phyloP scores from a whole-genome alignment of 2,797 vertebrate genomes.

The Ctenosaura bakeri region DNA sequence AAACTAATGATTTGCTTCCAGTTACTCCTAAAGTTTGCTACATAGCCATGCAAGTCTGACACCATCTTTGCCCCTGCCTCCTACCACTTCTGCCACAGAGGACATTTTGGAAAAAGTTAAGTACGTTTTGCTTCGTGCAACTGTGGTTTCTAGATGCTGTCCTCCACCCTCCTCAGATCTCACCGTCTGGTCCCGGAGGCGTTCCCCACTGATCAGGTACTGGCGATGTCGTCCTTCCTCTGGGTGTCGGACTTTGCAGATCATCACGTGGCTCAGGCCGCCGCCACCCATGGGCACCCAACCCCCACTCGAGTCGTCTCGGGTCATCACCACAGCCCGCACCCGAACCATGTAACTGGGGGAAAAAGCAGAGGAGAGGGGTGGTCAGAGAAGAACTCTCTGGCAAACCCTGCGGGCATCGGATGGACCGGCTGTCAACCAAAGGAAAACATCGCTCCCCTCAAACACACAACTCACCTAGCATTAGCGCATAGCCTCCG shows the following conservation, averaged over 20 bases:
- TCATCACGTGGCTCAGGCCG: constrained; percentile 91
- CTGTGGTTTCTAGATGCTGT: too few relatives aligned
- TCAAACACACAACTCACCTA: too few relatives aligned
- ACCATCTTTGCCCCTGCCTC: not conserved
- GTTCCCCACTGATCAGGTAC: constrained; percentile 90
- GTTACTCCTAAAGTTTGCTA: too few relatives aligned
- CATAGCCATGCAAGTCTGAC: too few relatives aligned
- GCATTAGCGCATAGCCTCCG: too few relatives aligned
- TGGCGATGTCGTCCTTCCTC: constrained; percentile 85
- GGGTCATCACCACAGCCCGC: constrained; percentile 95
- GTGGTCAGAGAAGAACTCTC: constrained; percentile 34
- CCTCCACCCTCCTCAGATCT: constrained; percentile 69
- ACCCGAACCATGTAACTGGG: constrained; percentile 90
- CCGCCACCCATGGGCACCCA: constrained; percentile 94
- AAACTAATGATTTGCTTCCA: too few relatives aligned
- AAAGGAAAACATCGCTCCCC: too few relatives aligned
- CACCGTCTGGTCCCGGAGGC: constrained; percentile 93
- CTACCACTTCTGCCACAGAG: not conserved
- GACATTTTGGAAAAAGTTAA: not conserved
- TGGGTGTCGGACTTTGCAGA: constrained; percentile 88
- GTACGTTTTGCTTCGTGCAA: not conserved
- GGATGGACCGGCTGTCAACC: not conserved
- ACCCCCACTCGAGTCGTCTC: constrained; percentile 95
- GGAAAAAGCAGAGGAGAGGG: not conserved
- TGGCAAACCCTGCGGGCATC: not conserved